These are phyloP conservation scores for Xenopus borealis DNA, from an alignment of 2,113 vertebrate species.

Conservation along the genomic window DNA sequence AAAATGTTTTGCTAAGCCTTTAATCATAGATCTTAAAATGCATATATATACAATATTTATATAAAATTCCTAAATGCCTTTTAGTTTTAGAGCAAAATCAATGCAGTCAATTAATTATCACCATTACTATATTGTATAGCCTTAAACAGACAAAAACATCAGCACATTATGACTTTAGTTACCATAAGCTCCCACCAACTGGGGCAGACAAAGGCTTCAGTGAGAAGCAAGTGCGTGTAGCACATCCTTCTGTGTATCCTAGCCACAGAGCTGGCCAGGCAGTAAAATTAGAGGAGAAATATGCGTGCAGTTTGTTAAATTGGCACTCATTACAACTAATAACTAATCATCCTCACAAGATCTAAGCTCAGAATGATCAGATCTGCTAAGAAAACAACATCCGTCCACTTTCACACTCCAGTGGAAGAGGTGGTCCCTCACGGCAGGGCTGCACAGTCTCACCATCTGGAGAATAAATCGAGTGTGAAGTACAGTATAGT, in stretches of 20 bases:
- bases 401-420: constrained; percentile 89
- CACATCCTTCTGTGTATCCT: constrained; percentile 48
- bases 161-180: constrained; percentile 57
- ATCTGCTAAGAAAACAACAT: constrained; percentile 84
- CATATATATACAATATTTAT: no score
- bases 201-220: constrained; percentile 53
- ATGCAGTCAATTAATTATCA: constrained; percentile 53
- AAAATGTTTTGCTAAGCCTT: no score
- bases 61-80: no score
- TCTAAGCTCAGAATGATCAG: constrained; percentile 71
- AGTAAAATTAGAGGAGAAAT: constrained; percentile 62
- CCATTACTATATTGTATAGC: constrained; percentile 51
- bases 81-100: constrained; percentile 5
- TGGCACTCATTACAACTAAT: constrained; percentile 69
- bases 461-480: constrained; percentile 99
- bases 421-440: constrained; percentile 88
- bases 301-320: constrained; percentile 49
- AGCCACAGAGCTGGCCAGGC: constrained; percentile 46
- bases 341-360: constrained; percentile 67
- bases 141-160: constrained; percentile 50
- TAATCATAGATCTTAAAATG: no score
- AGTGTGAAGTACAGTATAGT: constrained; percentile 99
- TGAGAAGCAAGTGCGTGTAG: constrained; percentile 51
- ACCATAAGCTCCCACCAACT: constrained; percentile 51
- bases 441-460: constrained; percentile 80